Evolutionary conservation across 2,797 vertebrate genomes (phyloP).

Genomic region (Anniella stebbinsi): DNA sequence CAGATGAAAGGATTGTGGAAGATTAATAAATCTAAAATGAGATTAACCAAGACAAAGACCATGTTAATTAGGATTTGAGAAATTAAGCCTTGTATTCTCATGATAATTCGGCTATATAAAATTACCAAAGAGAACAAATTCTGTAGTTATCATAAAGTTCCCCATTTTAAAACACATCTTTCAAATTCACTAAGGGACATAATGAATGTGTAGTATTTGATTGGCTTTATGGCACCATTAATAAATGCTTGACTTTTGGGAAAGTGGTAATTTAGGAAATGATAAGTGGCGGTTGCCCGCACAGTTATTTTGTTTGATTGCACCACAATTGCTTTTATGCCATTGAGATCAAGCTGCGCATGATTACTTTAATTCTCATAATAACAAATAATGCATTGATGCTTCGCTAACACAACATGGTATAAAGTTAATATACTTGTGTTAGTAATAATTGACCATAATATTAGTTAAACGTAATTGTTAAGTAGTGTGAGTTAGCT

Average conservation of each 20-base stretch:
- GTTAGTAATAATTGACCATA: conserved; percentile 48
- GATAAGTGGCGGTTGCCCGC: conserved; percentile 71
- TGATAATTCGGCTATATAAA: conserved; percentile 23
- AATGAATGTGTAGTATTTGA: conserved; percentile 32
- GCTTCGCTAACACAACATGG: conserved; percentile 53
- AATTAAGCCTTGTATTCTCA: conserved; percentile 19
- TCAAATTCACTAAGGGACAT: conserved; percentile 49
- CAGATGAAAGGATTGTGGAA: conserved; percentile 37
- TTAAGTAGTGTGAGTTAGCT: neutral
- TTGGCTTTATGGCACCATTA: conserved; percentile 59
- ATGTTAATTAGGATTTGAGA: conserved; percentile 7
- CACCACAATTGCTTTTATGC: conserved; percentile 74
- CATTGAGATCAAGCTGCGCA: conserved; percentile 74
- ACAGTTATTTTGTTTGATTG: conserved; percentile 75
- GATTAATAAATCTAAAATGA: conserved; percentile 21
- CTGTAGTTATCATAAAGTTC: conserved; percentile 22
- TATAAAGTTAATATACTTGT: conserved; percentile 45
- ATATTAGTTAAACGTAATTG: conserved; percentile 42
- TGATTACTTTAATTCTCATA: conserved; percentile 75
- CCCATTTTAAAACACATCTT: conserved; percentile 48
- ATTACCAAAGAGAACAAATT: conserved; percentile 29
- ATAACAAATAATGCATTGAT: conserved; percentile 68
- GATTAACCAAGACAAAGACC: conserved; percentile 43
- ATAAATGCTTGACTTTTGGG: conserved; percentile 74
- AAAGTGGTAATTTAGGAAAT: conserved; percentile 68